These are phyloP conservation scores for Corythornis cristatus DNA, from an alignment of 2,113 vertebrate genomes.

Conservation along the genomic window DNA sequence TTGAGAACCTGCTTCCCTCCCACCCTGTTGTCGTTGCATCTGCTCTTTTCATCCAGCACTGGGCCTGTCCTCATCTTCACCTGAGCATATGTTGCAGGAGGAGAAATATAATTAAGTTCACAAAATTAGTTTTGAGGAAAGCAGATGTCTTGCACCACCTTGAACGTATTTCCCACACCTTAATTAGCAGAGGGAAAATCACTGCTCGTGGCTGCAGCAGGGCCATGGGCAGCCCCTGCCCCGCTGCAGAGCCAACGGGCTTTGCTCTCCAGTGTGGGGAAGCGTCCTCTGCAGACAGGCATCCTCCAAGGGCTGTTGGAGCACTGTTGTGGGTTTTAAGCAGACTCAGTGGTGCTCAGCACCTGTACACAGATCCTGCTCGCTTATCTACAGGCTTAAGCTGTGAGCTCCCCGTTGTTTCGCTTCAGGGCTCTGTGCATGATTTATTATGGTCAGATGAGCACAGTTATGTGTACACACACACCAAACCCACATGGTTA, in stretches of 20 bases:
- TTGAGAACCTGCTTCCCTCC: neutral
- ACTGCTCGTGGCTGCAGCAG: neutral
- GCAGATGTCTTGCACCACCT: neutral
- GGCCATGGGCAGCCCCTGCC: neutral
- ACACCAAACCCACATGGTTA: accelerated
- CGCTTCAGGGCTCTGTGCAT: neutral
- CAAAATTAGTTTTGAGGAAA: neutral
- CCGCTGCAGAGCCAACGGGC: neutral
- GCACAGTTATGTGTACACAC: accelerated
- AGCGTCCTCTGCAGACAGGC: neutral
- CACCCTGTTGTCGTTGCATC: neutral
- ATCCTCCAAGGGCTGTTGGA: neutral
- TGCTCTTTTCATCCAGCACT: neutral
- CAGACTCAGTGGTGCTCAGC: neutral
- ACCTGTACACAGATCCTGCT: neutral
- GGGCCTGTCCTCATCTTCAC: neutral
- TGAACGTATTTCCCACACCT: neutral
- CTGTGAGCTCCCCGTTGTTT: neutral
- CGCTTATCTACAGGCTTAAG: neutral
- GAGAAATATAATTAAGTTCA: neutral
- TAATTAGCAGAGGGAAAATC: neutral
- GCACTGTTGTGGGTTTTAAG: accelerated
- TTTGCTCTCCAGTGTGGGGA: accelerated
- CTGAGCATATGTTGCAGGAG: neutral
- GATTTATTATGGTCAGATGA: neutral